Evolutionary conservation across 1,140 invertebrate genomes (phyloP), one percentile per base, ranked within the genome.

Genomic region (Bombus waltoni): DNA sequence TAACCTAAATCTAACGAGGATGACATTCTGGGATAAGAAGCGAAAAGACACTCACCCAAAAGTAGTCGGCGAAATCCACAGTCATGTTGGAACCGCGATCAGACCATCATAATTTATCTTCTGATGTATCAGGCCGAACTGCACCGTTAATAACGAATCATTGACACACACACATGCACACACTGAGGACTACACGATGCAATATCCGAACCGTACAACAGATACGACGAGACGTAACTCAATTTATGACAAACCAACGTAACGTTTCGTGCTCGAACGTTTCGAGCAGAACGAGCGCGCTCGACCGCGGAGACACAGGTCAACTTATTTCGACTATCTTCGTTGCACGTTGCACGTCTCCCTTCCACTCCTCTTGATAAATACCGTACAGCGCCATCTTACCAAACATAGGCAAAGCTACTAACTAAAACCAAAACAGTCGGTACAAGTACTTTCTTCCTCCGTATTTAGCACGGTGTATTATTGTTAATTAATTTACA

Each of bases 21-120:
- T 75, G 66, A 85, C 83, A 85, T 80, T 62, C 68, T 40, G 9
- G 35, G 38, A 53, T 8, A 66, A n/a, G 4, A 38, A 18, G 57
- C 32, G 3, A 18, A 28, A 28, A 73, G 42, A 65, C 70, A 95
- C 96, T 96, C 94, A 97, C 97, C 97, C 97, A 98, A 96, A 98
- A 98, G 94, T 97, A 97, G 94, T 98, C 97, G 92, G 97, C 97
- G 94, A 98, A 98, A 93, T 97, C 97, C 90, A 98, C 97, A 91
- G 97, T 97, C 97, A 97, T 97, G 94, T 90, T 95, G 94, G 57
- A 91, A 91, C 89, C 86, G 91, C 87, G 89, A 93, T 94, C 93
- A 94, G 91, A 94, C 85, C 93, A 93, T 94, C 78, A 86, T 90
- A 90, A 68, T 81, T 86, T 79, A 85, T 83, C 86, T 83, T 81